Conservation (phyloP, 1,140 invertebrate genomes). For the Drosophila pachea region DNA sequence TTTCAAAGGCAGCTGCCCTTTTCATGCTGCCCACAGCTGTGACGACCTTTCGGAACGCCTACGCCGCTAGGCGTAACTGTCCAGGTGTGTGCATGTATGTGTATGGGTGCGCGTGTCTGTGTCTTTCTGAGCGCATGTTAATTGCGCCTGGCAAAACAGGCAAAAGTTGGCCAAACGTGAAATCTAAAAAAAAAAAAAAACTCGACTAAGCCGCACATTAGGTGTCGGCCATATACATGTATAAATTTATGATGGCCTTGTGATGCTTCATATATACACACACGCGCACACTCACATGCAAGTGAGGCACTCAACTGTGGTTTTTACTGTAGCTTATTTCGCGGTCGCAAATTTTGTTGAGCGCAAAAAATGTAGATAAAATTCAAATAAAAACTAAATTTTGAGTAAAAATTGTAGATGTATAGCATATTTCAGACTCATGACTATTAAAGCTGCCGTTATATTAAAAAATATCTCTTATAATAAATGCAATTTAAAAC, state of each 20-base stretch:
- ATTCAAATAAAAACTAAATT: neutral
- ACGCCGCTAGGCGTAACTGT: slow-evolving; percentile 25
- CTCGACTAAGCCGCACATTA: slow-evolving; percentile 60
- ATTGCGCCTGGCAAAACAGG: slow-evolving; percentile 52
- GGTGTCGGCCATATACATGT: slow-evolving; percentile 63
- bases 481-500: too few relatives aligned
- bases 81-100: slow-evolving; percentile 26
- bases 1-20: slow-evolving; percentile 59
- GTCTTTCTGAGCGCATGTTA: slow-evolving; percentile 40
- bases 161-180: slow-evolving; percentile 38
- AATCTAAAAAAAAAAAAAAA: slow-evolving; percentile 57
- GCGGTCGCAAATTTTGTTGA: slow-evolving; percentile 39
- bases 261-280: slow-evolving; percentile 34
- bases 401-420: neutral
- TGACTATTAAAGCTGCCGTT: too few relatives aligned
- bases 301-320: slow-evolving; percentile 23
- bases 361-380: slow-evolving; percentile 7
- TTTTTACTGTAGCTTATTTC: slow-evolving; percentile 38
- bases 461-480: too few relatives aligned
- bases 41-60: slow-evolving; percentile 54
- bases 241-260: slow-evolving; percentile 70
- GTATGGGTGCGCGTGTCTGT: neutral
- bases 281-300: slow-evolving; percentile 3
- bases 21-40: slow-evolving; percentile 50
- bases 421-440: too few relatives aligned